Conservation (phyloP, 2,797 vertebrate genomes). For the Myripristis murdjan region DNA sequence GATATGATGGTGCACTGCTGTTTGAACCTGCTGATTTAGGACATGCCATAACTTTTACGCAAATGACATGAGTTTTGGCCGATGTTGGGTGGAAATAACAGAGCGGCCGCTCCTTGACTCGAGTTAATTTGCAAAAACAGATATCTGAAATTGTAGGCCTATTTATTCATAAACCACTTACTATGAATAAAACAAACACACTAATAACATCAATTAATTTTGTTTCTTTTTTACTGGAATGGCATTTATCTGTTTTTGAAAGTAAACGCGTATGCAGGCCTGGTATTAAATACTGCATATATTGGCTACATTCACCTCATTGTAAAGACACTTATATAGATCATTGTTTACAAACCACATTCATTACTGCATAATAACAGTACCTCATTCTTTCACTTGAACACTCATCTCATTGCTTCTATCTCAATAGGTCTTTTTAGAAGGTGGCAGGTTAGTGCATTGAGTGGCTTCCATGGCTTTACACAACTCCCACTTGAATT, state of each 20-base stretch:
- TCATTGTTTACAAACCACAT: neutral
- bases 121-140: too few species aligned
- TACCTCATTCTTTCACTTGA: neutral
- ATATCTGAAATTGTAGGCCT: too few species aligned
- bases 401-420: neutral
- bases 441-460: neutral
- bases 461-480: slow-evolving; percentile 13
- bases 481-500: neutral
- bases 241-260: too few species aligned
- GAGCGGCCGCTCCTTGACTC: too few species aligned
- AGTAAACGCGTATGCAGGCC: neutral
- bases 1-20: neutral
- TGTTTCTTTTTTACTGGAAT: too few species aligned
- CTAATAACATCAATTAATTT: too few species aligned
- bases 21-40: neutral
- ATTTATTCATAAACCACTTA: too few species aligned
- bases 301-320: too few species aligned
- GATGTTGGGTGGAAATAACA: neutral
- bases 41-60: neutral
- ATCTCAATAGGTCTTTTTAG: slow-evolving; percentile 1
- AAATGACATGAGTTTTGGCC: neutral
- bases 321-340: neutral
- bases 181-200: too few species aligned
- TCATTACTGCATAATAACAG: neutral
- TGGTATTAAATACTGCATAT: too few species aligned